A percentile compares a stretch with the other conserved stretches of the same genome.
These are phyloP conservation scores for Collichthys lucidus DNA, from an alignment of 2,113 vertebrate genomes.

Conservation along the genomic window DNA sequence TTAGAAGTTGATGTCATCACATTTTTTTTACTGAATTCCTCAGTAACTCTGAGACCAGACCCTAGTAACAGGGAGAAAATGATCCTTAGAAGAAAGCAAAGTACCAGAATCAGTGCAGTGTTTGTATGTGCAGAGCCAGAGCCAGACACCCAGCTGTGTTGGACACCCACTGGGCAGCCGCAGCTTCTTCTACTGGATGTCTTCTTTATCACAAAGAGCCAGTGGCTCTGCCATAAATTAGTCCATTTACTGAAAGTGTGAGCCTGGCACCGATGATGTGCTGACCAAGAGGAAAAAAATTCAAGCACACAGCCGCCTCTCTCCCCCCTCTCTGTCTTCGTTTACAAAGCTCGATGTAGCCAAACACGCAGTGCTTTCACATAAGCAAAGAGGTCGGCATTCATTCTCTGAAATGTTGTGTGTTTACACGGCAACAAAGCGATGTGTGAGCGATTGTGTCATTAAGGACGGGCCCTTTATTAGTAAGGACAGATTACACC, in stretches of 20 bases:
- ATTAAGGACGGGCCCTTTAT: not conserved
- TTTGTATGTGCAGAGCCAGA: conserved; percentile 34
- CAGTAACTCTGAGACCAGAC: conserved; percentile 1
- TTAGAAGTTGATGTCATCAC: conserved; percentile 1
- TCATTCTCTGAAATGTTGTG: conserved; percentile 14
- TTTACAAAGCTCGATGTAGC: conserved; percentile 36
- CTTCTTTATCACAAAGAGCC: conserved; percentile 59
- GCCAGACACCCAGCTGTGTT: conserved; percentile 72
- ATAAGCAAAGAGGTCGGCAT: conserved; percentile 18
- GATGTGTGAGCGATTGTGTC: conserved; percentile 4
- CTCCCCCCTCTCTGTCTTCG: not conserved
- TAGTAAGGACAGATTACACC: not conserved
- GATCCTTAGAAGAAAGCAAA: conserved; percentile 12
- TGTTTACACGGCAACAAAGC: conserved; percentile 1
- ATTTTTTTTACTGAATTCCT: conserved; percentile 30
- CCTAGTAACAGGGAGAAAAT: conserved; percentile 33
- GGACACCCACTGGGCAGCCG: conserved; percentile 36
- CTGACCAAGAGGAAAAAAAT: conserved; percentile 33
- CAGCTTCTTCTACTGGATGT: conserved; percentile 46
- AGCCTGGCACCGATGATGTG: conserved; percentile 58
- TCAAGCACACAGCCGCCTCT: conserved; percentile 43
- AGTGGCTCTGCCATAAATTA: conserved; percentile 61
- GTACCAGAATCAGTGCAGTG: conserved; percentile 44
- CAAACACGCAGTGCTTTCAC: conserved; percentile 14
- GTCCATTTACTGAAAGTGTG: conserved; percentile 63